Conservation (phyloP, 2,113 vertebrate species). For the Shinisaurus crocodilurus region DNA sequence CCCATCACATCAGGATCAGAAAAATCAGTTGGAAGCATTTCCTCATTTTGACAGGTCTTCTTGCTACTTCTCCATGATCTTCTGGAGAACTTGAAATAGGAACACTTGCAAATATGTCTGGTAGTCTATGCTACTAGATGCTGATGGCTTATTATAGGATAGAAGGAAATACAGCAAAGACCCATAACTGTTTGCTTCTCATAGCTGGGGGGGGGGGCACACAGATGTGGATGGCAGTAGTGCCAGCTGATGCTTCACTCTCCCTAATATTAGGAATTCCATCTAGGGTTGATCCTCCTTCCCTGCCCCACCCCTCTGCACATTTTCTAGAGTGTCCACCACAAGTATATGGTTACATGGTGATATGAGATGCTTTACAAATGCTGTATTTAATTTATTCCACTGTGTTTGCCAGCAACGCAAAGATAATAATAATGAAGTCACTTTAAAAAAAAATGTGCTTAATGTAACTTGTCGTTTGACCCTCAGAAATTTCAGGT, state of each 20-base stretch:
- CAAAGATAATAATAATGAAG: no score
- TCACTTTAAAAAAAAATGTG: no score
- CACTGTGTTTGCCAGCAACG: no score
- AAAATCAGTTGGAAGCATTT: not conserved
- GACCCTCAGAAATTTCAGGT: not conserved
- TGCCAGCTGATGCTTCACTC: not conserved
- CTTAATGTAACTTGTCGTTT: no score
- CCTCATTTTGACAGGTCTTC: not conserved
- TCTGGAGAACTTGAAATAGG: not conserved
- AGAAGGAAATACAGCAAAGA: not conserved
- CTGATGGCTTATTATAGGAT: not conserved
- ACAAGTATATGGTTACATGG: not conserved
- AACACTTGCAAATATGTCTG: not conserved
- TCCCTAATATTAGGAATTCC: not conserved
- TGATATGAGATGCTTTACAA: not conserved
- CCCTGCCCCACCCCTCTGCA: not conserved
- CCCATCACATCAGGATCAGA: not conserved
- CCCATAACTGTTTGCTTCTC: not conserved
- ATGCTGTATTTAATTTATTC: not conserved
- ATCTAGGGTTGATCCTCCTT: not conserved
- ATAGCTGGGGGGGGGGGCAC: not conserved
- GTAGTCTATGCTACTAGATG: not conserved
- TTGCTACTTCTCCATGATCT: not conserved
- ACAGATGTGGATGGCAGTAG: not conserved
- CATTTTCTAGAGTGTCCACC: not conserved